phyloP scores from a whole-genome alignment of 2,113 vertebrate genomes.

The Phrynosoma blainvillii region DNA sequence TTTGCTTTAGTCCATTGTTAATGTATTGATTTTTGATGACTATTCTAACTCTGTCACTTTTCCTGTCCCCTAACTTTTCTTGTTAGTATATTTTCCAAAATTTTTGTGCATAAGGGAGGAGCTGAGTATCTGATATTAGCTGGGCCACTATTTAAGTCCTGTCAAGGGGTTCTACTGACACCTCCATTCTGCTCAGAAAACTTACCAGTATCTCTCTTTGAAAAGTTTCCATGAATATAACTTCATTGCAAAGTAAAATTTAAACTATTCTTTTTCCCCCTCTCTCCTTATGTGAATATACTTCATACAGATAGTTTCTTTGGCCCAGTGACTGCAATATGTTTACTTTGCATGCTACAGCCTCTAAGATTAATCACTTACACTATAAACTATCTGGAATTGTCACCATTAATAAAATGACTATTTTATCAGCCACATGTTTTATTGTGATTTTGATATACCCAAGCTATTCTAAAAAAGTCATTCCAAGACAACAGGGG shows the following conservation, averaged over 20 bases:
- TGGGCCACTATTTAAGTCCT: neutral
- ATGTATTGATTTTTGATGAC: neutral
- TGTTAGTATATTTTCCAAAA: neutral
- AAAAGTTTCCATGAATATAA: neutral
- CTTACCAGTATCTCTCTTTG: neutral
- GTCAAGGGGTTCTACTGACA: neutral
- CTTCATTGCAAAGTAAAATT: neutral
- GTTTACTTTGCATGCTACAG: neutral
- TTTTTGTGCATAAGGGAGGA: neutral
- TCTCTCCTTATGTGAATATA: neutral
- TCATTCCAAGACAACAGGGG: no score
- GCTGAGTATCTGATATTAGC: neutral
- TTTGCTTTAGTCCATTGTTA: neutral
- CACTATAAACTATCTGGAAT: neutral
- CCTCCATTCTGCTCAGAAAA: neutral
- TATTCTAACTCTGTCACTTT: no score
- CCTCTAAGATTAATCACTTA: conserved; percentile 6
- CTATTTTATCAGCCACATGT: neutral
- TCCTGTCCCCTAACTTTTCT: no score
- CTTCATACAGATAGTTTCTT: neutral
- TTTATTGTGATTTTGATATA: conserved; percentile 14
- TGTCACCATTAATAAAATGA: neutral
- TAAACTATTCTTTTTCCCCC: neutral
- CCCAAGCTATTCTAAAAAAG: neutral
- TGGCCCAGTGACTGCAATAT: neutral